Evolutionary conservation across 1,140 invertebrate genomes (phyloP).

Genomic region (Paraescarpia echinospica): DNA sequence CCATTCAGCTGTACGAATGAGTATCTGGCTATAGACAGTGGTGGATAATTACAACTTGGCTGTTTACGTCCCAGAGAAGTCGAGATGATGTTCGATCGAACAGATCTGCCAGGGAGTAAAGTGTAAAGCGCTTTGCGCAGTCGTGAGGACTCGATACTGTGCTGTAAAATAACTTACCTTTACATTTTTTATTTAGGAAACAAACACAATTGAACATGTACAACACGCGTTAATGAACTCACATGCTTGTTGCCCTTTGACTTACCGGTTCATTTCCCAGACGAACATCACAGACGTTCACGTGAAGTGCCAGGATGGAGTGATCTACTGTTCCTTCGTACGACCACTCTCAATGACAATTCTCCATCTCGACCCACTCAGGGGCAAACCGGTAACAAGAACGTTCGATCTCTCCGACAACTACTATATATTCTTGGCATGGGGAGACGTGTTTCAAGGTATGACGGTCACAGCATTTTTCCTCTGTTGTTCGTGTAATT

Average conservation of each 20-base stretch:
- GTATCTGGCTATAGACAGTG: too few species aligned
- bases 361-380: background rate
- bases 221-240: background rate
- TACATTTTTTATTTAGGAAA: background rate
- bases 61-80: too few species aligned
- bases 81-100: too few species aligned
- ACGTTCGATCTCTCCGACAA: constrained; percentile 24
- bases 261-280: background rate
- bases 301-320: constrained; percentile 24
- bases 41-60: too few species aligned
- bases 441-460: constrained; percentile 27
- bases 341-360: constrained; percentile 5
- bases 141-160: too few species aligned
- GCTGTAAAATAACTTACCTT: too few species aligned
- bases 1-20: too few species aligned
- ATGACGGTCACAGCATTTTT: background rate
- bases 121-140: too few species aligned
- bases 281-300: constrained; percentile 22
- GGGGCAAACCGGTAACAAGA: background rate
- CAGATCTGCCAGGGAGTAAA: too few species aligned
- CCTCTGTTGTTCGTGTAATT: background rate
- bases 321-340: constrained; percentile 16
- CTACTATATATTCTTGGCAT: constrained; percentile 30
- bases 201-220: background rate
- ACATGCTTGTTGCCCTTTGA: too few species aligned